Evolutionary conservation across 2,797 vertebrate genomes (phyloP).

Genomic region (Columba guinea): DNA sequence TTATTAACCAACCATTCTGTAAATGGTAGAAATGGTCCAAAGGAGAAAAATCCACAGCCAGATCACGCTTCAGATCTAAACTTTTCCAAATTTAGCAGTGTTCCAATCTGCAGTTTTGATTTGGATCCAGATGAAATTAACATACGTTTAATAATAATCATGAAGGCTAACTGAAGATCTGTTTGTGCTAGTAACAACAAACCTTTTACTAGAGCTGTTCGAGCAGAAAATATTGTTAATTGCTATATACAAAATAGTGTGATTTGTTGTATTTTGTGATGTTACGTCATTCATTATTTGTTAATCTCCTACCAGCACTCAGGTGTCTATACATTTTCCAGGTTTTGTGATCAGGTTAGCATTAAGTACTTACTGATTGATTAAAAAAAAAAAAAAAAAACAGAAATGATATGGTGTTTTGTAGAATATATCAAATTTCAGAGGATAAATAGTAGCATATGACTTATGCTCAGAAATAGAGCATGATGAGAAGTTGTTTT

Average conservation of each 20-base stretch:
- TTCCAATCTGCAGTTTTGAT: neutral
- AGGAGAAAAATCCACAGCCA: neutral
- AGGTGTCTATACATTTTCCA: neutral
- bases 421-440: neutral
- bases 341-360: neutral
- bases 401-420: no score
- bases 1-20: neutral
- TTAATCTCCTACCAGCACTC: neutral
- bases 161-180: neutral
- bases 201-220: neutral
- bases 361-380: neutral
- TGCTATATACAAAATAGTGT: neutral
- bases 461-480: neutral
- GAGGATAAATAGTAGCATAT: neutral
- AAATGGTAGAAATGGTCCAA: neutral
- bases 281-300: neutral
- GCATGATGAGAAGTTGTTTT: neutral
- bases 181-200: neutral
- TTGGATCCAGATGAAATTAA: neutral
- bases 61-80: neutral
- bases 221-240: neutral
- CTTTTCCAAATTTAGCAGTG: neutral
- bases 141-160: neutral
- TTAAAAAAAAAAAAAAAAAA: neutral
- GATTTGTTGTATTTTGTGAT: neutral